phyloP scores from a whole-genome alignment of 2,888 invertebrate genomes.

The Ectemnius cavifrons region DNA sequence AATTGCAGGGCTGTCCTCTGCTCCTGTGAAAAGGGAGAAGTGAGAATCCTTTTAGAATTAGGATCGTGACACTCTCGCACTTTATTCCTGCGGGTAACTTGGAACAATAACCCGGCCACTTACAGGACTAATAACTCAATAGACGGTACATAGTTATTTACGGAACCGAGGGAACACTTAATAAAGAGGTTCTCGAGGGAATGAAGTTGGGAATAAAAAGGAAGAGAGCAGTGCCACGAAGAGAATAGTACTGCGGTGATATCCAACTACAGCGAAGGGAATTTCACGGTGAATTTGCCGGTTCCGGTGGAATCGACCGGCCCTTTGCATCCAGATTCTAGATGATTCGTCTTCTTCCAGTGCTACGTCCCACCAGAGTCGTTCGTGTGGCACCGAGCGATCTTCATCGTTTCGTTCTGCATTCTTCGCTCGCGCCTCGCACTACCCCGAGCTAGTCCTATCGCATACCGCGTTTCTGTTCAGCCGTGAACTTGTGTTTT shows the following conservation, averaged over 20 bases:
- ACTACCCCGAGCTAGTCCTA: neutral
- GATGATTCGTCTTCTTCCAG: conserved; percentile 3
- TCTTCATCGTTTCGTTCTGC: conserved; percentile 10
- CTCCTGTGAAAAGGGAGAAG: too few species aligned
- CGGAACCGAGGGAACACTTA: too few species aligned
- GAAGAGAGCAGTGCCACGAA: neutral
- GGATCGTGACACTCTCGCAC: too few species aligned
- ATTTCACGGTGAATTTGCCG: conserved; percentile 59
- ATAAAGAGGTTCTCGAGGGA: neutral
- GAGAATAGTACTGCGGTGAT: neutral
- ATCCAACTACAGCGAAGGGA: conserved; percentile 10
- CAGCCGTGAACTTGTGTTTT: conserved; percentile 7
- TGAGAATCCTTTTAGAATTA: too few species aligned
- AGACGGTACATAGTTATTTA: too few species aligned
- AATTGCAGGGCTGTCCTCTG: too few species aligned
- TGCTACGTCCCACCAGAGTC: neutral
- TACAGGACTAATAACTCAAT: too few species aligned
- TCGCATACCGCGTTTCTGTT: conserved; percentile 7
- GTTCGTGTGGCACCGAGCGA: neutral
- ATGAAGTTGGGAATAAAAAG: neutral
- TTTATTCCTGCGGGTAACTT: too few species aligned
- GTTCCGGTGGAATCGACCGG: conserved; percentile 35
- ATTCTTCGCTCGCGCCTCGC: conserved; percentile 18
- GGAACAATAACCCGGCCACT: too few species aligned
- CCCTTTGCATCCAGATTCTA: conserved; percentile 44